phyloP scores from a whole-genome alignment of 1,140 invertebrate genomes.

The Rhopalosiphum padi region DNA sequence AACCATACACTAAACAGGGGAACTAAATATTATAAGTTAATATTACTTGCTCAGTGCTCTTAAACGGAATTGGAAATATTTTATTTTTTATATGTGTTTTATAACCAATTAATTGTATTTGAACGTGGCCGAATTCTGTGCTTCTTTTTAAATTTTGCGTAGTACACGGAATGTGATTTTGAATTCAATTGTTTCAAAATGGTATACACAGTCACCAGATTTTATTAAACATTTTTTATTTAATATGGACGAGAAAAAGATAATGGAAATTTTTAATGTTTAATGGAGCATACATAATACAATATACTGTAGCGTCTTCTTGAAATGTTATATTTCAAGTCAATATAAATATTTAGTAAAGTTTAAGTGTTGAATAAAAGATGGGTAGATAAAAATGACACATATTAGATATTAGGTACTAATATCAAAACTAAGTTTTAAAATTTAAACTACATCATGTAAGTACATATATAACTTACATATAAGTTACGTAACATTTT shows the following conservation, averaged over 20 bases:
- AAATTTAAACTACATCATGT: no score
- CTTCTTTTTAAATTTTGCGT: neutral
- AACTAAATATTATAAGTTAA: neutral
- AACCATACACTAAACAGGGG: neutral
- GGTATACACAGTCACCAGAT: neutral
- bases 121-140: neutral
- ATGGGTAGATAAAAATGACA: neutral
- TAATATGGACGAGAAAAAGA: neutral
- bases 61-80: neutral
- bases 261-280: neutral
- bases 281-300: neutral
- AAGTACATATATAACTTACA: no score
- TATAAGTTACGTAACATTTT: no score
- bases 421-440: no score
- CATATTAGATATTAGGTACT: no score
- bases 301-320: neutral
- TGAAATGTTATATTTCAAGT: neutral
- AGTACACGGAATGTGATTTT: neutral
- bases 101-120: neutral
- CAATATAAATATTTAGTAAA: neutral
- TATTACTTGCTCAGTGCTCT: no score
- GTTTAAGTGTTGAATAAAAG: neutral
- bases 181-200: neutral
- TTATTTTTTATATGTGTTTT: neutral
- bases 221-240: neutral